phyloP scores from a whole-genome alignment of 2,113 vertebrate species.

The Gopherus evgoodei region DNA sequence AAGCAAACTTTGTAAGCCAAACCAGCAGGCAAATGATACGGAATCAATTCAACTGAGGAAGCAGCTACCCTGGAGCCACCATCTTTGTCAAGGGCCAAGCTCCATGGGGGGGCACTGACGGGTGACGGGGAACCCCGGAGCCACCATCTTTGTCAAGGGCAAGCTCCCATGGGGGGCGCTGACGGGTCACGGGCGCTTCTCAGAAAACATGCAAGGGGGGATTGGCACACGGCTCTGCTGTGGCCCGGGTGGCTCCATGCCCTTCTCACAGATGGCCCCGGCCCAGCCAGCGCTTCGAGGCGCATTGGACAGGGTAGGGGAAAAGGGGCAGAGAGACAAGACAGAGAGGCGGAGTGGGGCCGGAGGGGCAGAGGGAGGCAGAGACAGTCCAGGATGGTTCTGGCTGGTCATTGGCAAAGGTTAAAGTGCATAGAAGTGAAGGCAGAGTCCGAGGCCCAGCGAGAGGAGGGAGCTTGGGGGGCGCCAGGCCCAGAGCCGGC shows the following conservation, averaged over 20 bases:
- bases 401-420: conserved; percentile 64
- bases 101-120: too few relatives aligned
- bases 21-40: conserved; percentile 75
- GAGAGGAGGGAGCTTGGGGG: conserved; percentile 62
- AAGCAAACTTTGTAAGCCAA: conserved; percentile 79
- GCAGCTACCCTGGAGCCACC: not conserved
- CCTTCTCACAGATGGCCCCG: conserved; percentile 16
- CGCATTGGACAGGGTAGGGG: conserved; percentile 17
- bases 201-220: conserved; percentile 63
- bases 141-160: too few relatives aligned
- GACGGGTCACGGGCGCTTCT: conserved; percentile 26
- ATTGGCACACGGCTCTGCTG: conserved; percentile 35
- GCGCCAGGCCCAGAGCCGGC: conserved; percentile 63
- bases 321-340: conserved; percentile 53
- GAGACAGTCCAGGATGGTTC: conserved; percentile 62
- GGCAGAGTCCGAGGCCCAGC: conserved; percentile 80
- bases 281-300: conserved; percentile 36
- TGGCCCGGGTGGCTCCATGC: not conserved
- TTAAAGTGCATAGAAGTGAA: conserved; percentile 86
- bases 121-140: too few relatives aligned
- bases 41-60: conserved; percentile 55
- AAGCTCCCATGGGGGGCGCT: too few relatives aligned
- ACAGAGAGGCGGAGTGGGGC: conserved; percentile 42
- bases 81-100: too few relatives aligned
- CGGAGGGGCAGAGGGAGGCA: conserved; percentile 39